Percentiles rank a stretch among this genome's conserved stretches.
phyloP scores from a whole-genome alignment of 2,113 vertebrate genomes.

The Otolemur garnettii region DNA sequence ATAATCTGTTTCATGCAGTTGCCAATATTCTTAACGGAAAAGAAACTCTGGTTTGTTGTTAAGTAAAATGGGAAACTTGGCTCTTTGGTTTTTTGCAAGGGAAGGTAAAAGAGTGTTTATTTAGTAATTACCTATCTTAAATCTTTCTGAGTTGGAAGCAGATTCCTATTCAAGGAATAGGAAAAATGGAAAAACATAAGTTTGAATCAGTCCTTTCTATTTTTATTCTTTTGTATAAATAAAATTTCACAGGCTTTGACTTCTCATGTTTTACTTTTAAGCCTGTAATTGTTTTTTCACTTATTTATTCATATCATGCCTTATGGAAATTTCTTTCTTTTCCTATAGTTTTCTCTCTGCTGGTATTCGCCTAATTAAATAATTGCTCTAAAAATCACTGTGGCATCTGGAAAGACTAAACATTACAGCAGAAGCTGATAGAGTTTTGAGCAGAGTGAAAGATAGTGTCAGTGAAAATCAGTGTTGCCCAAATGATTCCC shows the following conservation, averaged over 20 bases:
- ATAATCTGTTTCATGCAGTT: slow-evolving; percentile 71
- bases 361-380: slow-evolving; percentile 65
- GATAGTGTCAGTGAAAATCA: neutral
- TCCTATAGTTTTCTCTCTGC: slow-evolving; percentile 22
- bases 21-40: slow-evolving; percentile 59
- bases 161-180: slow-evolving; percentile 68
- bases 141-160: slow-evolving; percentile 49
- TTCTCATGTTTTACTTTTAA: slow-evolving; percentile 75
- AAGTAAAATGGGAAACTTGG: slow-evolving; percentile 68
- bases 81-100: slow-evolving; percentile 57
- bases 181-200: slow-evolving; percentile 68
- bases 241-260: slow-evolving; percentile 79
- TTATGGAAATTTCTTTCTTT: slow-evolving; percentile 60
- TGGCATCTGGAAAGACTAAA: slow-evolving; percentile 23
- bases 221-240: slow-evolving; percentile 88
- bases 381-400: slow-evolving; percentile 51
- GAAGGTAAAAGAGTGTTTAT: slow-evolving; percentile 65
- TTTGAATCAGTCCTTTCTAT: slow-evolving; percentile 81
- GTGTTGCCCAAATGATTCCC: neutral
- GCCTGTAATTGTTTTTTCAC: slow-evolving; percentile 29
- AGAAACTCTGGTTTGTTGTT: slow-evolving; percentile 58
- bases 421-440: neutral
- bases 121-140: slow-evolving; percentile 68
- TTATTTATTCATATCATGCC: slow-evolving; percentile 72
- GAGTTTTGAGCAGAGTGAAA: neutral